Evolutionary conservation across 2,888 invertebrate species (phyloP).

Genomic region (Rambutsinella grinnellia): DNA sequence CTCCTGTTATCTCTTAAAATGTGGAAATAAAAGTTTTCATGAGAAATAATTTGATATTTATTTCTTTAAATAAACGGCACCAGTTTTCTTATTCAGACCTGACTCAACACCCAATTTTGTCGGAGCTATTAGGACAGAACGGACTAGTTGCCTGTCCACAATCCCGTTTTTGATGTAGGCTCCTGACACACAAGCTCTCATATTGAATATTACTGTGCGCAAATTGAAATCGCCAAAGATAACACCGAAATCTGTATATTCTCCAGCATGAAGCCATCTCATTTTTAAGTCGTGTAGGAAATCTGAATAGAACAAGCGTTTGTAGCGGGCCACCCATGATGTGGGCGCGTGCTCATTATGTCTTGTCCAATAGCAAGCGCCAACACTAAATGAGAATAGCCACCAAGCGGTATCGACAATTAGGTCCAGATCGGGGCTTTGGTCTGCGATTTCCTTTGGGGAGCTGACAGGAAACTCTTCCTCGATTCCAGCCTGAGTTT

Average conservation of each 20-base stretch:
- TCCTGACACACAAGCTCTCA: slow-evolving; percentile 32
- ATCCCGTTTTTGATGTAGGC: slow-evolving; percentile 42
- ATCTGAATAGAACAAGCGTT: slow-evolving; percentile 42
- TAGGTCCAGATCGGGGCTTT: slow-evolving; percentile 4
- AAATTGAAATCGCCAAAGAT: slow-evolving; percentile 50
- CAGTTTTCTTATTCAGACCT: slow-evolving; percentile 27
- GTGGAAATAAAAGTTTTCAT: background rate
- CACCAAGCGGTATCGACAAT: slow-evolving; percentile 49
- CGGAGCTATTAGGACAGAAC: slow-evolving; percentile 23
- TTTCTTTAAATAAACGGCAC: slow-evolving; percentile 4
- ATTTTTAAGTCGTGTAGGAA: slow-evolving; percentile 23
- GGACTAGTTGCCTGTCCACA: slow-evolving; percentile 46
- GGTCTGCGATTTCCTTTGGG: slow-evolving; percentile 18
- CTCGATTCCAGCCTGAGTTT: background rate
- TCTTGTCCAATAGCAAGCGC: slow-evolving; percentile 34
- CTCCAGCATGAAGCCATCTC: slow-evolving; percentile 40
- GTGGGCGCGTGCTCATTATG: slow-evolving; percentile 22
- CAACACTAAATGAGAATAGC: slow-evolving; percentile 43
- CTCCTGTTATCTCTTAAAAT: too few relatives aligned
- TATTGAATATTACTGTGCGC: slow-evolving; percentile 19
- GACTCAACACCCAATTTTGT: slow-evolving; percentile 2
- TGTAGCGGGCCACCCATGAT: slow-evolving; percentile 37
- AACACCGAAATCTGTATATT: slow-evolving; percentile 40
- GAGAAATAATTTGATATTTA: too few relatives aligned
- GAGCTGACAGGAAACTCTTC: too few relatives aligned